phyloP scores from a whole-genome alignment of 2,113 vertebrate genomes.

The Heterochromis multidens region DNA sequence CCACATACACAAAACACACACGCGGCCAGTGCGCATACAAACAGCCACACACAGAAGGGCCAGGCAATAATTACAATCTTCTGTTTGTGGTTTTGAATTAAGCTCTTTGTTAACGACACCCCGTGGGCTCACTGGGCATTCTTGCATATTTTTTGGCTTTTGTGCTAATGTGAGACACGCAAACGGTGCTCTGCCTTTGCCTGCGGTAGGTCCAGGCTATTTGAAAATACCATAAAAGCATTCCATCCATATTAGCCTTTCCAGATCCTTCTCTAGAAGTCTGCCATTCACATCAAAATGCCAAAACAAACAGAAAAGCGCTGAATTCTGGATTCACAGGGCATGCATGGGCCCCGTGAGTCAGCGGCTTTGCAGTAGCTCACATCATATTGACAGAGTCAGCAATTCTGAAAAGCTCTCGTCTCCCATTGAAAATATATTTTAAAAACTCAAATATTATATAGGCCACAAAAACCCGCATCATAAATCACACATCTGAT shows the following conservation, averaged over 20 bases:
- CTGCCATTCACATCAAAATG: constrained; percentile 24
- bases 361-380: constrained; percentile 18
- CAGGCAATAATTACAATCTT: constrained; percentile 52
- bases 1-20: constrained; percentile 15
- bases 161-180: constrained; percentile 25
- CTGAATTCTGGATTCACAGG: background rate
- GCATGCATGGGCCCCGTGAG: background rate
- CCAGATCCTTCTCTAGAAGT: background rate
- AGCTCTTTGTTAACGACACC: constrained; percentile 50
- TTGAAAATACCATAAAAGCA: constrained; percentile 28
- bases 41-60: constrained; percentile 22
- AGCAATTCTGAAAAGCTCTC: no score
- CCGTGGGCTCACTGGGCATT: constrained; percentile 53
- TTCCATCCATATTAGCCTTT: constrained; percentile 19
- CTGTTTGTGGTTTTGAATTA: constrained; percentile 53
- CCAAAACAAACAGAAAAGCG: constrained; percentile 17
- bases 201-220: background rate
- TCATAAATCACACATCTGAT: background rate
- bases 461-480: background rate
- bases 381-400: constrained; percentile 17
- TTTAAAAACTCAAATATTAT: background rate
- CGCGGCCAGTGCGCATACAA: constrained; percentile 1
- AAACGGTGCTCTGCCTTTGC: constrained; percentile 28
- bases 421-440: background rate
- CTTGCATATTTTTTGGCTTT: constrained; percentile 56